Base-by-base conservation (phyloP, 2,113 vertebrate species). In the Nyctibius bracteatus region DNA sequence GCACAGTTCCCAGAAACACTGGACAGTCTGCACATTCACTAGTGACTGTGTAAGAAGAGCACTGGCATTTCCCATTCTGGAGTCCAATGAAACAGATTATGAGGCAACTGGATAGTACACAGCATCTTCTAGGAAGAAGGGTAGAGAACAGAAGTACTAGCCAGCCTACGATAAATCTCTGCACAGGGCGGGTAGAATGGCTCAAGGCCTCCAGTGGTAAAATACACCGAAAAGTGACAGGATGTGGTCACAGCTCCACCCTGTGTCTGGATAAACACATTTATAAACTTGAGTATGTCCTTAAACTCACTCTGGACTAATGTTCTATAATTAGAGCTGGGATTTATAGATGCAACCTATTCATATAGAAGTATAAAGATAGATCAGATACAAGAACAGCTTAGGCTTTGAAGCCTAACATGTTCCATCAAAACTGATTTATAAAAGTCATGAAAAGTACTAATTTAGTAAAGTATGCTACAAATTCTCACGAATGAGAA, bases 221-320 rank as follows among this genome's bases (percentile, higher is more conserved):
- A 88, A 72, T 61, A 47, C 62, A 91, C 62, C 8, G 3, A 80
- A 67, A 94, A 94, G 67, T 83, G 92, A 93, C 95, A 92, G 90
- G 94, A 94, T 92, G 95, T 92, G 86, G 95, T 79, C 96, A 97
- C 90, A 97, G 96, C 95, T 97, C 96, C 96, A 97, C 96, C 95
- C 95, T 96, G 96, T 95, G 95, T 96, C 96, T 96, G 94, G 65
- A 96, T 65, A 94, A 95, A 97, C 86, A 88, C 92, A 96, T 94
- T 92, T 52, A 74, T 90, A 72, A 88, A 86, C 65, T 88, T 30
- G 30, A 86, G 23, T 39, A 51, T 18, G 68, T 37, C 81, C 66
- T 77, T 52, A 81, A 78, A 86, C 27, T 73, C 67, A 78, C 23
- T 67, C 80, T 5, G 35, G 63, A 63, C 19, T 52, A 14, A 22